These are phyloP conservation scores for Heterodera schachtii DNA, from an alignment of 1,140 invertebrate species.

Conservation along the genomic window DNA sequence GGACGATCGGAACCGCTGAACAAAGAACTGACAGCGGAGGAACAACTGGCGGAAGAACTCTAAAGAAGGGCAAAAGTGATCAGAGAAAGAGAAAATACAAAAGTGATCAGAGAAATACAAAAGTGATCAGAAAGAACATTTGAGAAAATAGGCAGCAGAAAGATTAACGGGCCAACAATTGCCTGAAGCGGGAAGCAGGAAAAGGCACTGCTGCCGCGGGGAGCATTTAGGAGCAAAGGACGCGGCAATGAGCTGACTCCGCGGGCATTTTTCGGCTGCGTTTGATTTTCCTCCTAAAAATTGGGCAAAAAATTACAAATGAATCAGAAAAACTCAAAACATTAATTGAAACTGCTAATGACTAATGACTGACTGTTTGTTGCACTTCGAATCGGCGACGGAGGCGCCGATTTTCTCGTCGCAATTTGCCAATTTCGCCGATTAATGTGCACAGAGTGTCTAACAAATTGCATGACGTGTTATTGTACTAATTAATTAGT, in stretches of 20 bases:
- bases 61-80: not conserved
- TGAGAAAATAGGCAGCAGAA: not conserved
- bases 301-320: not conserved
- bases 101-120: not conserved
- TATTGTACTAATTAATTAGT: slow-evolving; percentile 7
- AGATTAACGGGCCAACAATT: not conserved
- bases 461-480: not conserved
- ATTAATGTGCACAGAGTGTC: slow-evolving; percentile 42
- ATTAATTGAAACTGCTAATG: not conserved
- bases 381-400: slow-evolving; percentile 29
- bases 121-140: not conserved
- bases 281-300: not conserved
- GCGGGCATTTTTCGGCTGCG: not conserved
- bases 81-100: not conserved
- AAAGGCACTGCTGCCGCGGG: not conserved
- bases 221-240: not conserved
- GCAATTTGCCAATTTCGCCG: slow-evolving; percentile 39
- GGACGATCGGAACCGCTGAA: not conserved
- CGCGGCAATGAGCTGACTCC: slow-evolving; percentile 1
- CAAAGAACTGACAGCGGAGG: slow-evolving; percentile 11
- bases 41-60: slow-evolving; percentile 20
- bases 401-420: slow-evolving; percentile 36
- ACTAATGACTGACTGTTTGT: not conserved
- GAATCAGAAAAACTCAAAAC: not conserved
- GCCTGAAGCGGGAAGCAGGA: slow-evolving; percentile 3